phyloP scores from a whole-genome alignment of 2,888 invertebrate species.

The Andrena praecox region DNA sequence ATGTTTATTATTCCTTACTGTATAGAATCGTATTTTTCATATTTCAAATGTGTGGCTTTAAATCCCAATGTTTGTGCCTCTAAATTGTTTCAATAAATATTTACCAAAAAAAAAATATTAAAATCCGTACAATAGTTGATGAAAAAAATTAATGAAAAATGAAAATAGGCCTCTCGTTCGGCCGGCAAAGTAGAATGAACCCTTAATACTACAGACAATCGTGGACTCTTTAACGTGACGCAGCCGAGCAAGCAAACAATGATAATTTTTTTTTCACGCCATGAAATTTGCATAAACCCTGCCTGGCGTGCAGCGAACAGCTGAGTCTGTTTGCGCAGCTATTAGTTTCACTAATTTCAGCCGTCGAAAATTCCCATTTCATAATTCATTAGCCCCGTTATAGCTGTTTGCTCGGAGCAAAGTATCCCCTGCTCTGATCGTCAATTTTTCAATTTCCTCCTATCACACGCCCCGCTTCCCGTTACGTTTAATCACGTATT shows the following conservation, averaged over 20 bases:
- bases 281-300: not conserved
- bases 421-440: not conserved
- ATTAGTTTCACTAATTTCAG: slow-evolving; percentile 17
- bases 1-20: too few relatives aligned
- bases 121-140: too few relatives aligned
- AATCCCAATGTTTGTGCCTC: too few relatives aligned
- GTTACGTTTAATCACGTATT: slow-evolving; percentile 22
- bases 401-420: slow-evolving; percentile 2
- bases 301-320: not conserved
- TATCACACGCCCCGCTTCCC: not conserved
- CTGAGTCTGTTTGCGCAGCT: not conserved
- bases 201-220: too few relatives aligned
- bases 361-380: slow-evolving; percentile 11
- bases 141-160: too few relatives aligned
- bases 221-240: not conserved
- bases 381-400: slow-evolving; percentile 24
- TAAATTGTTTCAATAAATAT: too few relatives aligned
- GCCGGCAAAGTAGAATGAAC: too few relatives aligned
- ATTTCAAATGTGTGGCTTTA: too few relatives aligned
- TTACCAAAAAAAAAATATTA: too few relatives aligned
- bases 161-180: too few relatives aligned
- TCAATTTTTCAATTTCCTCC: slow-evolving; percentile 25
- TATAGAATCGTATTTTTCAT: too few relatives aligned
- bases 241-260: not conserved
- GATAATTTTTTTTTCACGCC: not conserved